A percentile compares a stretch with the other conserved stretches of the same genome.
These are phyloP conservation scores for Phyllotis vaccarum DNA, from an alignment of 2,797 vertebrate species.

Conservation along the genomic window DNA sequence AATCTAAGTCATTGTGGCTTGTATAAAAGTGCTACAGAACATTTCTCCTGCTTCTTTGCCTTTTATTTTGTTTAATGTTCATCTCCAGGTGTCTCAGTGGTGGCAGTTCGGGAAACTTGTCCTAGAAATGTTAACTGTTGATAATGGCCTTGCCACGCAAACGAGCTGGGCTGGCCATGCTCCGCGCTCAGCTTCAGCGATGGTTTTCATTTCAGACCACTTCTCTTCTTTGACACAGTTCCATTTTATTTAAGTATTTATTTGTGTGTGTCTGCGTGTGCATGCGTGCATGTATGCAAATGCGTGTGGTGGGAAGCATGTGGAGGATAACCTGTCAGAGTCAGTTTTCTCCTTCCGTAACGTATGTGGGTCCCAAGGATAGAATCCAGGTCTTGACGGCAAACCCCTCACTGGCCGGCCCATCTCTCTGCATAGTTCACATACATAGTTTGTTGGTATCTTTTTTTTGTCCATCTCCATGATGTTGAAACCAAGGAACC, in stretches of 20 bases:
- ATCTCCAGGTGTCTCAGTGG: neutral
- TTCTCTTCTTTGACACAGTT: neutral
- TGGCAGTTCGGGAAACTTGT: neutral
- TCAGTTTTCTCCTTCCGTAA: neutral
- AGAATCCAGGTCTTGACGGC: no score
- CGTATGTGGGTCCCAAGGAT: neutral
- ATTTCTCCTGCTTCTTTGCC: neutral
- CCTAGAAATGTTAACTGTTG: slow-evolving; percentile 1
- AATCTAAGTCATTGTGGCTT: neutral
- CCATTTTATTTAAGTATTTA: neutral
- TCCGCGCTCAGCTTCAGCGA: neutral
- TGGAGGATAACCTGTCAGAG: neutral
- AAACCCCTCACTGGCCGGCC: neutral
- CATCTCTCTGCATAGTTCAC: neutral
- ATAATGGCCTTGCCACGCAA: neutral
- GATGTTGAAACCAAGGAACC: slow-evolving; percentile 46
- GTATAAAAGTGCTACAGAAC: neutral
- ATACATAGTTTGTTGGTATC: neutral
- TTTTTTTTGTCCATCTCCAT: neutral
- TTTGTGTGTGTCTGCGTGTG: neutral
- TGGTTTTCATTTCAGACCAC: neutral
- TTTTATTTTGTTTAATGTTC: slow-evolving; percentile 49
- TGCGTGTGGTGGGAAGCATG: no score
- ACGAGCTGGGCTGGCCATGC: neutral
- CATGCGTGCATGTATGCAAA: neutral